phyloP scores from a whole-genome alignment of 2,888 invertebrate genomes.

The Drosophila nigricruria region DNA sequence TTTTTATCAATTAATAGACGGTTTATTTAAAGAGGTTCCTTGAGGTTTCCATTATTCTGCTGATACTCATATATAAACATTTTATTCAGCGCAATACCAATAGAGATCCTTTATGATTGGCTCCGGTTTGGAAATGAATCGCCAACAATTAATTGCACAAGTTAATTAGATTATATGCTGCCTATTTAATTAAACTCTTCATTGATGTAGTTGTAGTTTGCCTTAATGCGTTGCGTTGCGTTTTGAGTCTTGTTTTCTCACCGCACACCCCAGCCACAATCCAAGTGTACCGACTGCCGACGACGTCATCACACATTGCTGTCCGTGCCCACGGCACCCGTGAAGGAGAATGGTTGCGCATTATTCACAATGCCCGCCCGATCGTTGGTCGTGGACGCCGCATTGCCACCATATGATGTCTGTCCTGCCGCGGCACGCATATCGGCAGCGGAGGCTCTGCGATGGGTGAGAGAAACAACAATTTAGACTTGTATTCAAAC shows the following conservation, averaged over 20 bases:
- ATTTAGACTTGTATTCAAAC: slow-evolving; percentile 7
- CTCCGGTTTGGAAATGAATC: slow-evolving; percentile 30
- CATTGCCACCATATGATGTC: slow-evolving; percentile 67
- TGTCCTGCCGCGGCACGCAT: slow-evolving; percentile 89
- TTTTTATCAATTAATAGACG: slow-evolving; percentile 43
- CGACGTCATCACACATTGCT: slow-evolving; percentile 88
- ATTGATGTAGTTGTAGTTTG: slow-evolving; percentile 47
- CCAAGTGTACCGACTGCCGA: slow-evolving; percentile 25
- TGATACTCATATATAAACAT: slow-evolving; percentile 30
- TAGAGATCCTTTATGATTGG: slow-evolving; percentile 44
- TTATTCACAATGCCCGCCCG: slow-evolving; percentile 92
- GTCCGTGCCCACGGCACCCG: slow-evolving; percentile 88
- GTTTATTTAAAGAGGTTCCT: slow-evolving; percentile 43
- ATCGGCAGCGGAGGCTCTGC: slow-evolving; percentile 91
- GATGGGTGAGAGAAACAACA: slow-evolving; percentile 2
- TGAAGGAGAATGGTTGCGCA: slow-evolving; percentile 92
- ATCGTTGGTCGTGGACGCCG: slow-evolving; percentile 87
- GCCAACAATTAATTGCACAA: slow-evolving; percentile 65
- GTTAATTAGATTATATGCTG: slow-evolving; percentile 30
- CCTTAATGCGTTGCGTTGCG: slow-evolving; percentile 63
- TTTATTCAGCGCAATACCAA: slow-evolving; percentile 37
- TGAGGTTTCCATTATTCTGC: slow-evolving; percentile 34
- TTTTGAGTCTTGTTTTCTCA: slow-evolving; percentile 79
- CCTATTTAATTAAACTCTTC: slow-evolving; percentile 37
- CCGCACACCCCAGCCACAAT: slow-evolving; percentile 59